Evolutionary conservation across 2,888 invertebrate species (phyloP).

Genomic region (Sphinx pinastri): DNA sequence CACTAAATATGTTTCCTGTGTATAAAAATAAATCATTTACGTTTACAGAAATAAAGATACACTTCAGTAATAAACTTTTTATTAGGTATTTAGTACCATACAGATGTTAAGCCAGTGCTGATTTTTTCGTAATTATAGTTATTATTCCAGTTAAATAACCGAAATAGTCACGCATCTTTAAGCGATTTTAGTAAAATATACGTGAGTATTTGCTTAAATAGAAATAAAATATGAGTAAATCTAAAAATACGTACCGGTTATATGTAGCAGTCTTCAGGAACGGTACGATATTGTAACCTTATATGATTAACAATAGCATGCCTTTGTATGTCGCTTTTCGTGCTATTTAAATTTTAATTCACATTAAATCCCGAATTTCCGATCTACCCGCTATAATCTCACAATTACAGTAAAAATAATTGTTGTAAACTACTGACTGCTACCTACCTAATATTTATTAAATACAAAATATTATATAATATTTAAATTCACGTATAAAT

Average conservation of each 20-base stretch:
- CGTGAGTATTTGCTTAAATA: too few relatives aligned
- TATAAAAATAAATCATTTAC: neutral
- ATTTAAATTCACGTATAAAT: slow-evolving; percentile 1
- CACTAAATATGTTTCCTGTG: too few relatives aligned
- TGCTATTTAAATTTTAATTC: slow-evolving; percentile 5
- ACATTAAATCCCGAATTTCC: neutral
- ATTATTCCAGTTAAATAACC: too few relatives aligned
- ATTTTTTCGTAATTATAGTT: too few relatives aligned
- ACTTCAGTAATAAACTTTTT: too few relatives aligned
- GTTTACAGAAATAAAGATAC: neutral
- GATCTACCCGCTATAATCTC: neutral
- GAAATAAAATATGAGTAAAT: slow-evolving; percentile 3
- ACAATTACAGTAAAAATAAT: neutral
- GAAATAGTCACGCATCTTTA: too few relatives aligned
- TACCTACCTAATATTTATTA: neutral
- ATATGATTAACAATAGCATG: slow-evolving; percentile 37
- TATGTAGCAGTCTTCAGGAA: slow-evolving; percentile 35
- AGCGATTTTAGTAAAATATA: neutral
- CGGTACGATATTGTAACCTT: slow-evolving; percentile 37
- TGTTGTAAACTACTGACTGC: neutral
- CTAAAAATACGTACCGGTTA: slow-evolving; percentile 38
- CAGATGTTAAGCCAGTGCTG: too few relatives aligned
- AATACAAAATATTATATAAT: slow-evolving; percentile 7
- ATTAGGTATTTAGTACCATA: too few relatives aligned
- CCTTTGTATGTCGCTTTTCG: slow-evolving; percentile 31